Base-by-base conservation (phyloP, 2,888 invertebrate genomes). In the Molanna angustata region DNA sequence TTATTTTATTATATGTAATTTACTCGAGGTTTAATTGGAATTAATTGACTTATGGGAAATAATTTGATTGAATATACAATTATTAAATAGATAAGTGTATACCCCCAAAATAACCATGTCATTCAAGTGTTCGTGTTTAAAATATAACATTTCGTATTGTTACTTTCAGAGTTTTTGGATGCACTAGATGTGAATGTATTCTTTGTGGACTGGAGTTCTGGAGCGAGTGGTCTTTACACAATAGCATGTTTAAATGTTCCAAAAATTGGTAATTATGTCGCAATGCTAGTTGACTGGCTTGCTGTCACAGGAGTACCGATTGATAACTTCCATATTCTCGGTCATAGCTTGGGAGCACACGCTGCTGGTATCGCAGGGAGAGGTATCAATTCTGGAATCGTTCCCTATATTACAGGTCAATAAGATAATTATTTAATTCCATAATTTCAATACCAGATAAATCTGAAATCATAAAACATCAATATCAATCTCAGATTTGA, bases 301-400 rank as follows among this genome's bases (percentile, higher is more conserved):
- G 39, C 32, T 1, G 17, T 31, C 9, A 33, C 45, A 9, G 46
- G 54, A 20, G 54, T 50, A 1, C 32, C 37, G 4, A n/a, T 49
- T 20, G 22, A 22, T n/a, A 41, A 75, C 42, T 71, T 76, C n/a
- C 77, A 77, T 60, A 67, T 77, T 0, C 75, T 80, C 27, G 82
- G 79, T 1, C 78, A 82, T 59, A 81, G 81, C 60, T 69, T 82
- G 45, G 82, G 81, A 4, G 79, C 79, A 9, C 79, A 80, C 63
- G 78, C 78, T 4, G 73, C 75, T 41, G 79, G 81, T 2, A 74
- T 75, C 54, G 73, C 80, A 35, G 82, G 79, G 1, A 80, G 80
- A 57, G 73, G 72, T 59, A 72, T 74, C 1, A 71, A 68, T 51
- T 63, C 69, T 62, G 82, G 80, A 42, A 74, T 72, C 18, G 70